Percentiles rank a stretch among this genome's conserved stretches.
Conservation (phyloP, 2,797 vertebrate species). For the Crocidura indochinensis region DNA sequence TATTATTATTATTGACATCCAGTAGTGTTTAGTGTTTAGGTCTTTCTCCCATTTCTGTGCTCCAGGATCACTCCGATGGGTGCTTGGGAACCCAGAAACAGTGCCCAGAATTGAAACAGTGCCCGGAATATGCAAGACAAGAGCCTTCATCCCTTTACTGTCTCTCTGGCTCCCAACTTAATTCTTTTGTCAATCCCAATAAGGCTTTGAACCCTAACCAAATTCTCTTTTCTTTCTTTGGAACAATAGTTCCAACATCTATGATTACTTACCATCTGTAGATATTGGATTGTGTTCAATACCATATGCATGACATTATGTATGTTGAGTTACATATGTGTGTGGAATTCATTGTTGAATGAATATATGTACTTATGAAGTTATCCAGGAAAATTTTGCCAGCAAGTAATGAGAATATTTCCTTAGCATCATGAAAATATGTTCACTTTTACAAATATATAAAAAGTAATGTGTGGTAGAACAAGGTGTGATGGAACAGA, state of each 20-base stretch:
- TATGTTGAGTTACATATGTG: constrained; percentile 18
- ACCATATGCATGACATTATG: background rate
- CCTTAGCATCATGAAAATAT: constrained; percentile 41
- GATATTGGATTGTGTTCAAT: constrained; percentile 1
- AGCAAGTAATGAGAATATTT: constrained; percentile 13
- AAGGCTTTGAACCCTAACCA: constrained; percentile 49
- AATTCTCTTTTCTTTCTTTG: constrained; percentile 42
- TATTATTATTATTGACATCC: too few relatives aligned
- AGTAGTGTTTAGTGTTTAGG: too few relatives aligned
- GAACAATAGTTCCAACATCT: constrained; percentile 6
- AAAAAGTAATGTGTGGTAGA: background rate
- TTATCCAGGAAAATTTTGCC: constrained; percentile 17
- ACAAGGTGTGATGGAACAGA: background rate
- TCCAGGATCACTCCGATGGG: too few relatives aligned
- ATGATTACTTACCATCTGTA: background rate
- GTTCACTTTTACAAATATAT: background rate
- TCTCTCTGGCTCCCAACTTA: background rate
- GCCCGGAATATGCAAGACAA: too few relatives aligned
- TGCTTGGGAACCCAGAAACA: too few relatives aligned
- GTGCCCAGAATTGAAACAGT: too few relatives aligned
- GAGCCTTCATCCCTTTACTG: too few relatives aligned
- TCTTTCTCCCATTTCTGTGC: too few relatives aligned
- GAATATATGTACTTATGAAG: background rate
- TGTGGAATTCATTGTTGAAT: constrained; percentile 48
- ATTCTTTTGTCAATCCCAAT: background rate